These are phyloP conservation scores for Emmelina monodactyla DNA, from an alignment of 2,888 invertebrate genomes.

Conservation along the genomic window DNA sequence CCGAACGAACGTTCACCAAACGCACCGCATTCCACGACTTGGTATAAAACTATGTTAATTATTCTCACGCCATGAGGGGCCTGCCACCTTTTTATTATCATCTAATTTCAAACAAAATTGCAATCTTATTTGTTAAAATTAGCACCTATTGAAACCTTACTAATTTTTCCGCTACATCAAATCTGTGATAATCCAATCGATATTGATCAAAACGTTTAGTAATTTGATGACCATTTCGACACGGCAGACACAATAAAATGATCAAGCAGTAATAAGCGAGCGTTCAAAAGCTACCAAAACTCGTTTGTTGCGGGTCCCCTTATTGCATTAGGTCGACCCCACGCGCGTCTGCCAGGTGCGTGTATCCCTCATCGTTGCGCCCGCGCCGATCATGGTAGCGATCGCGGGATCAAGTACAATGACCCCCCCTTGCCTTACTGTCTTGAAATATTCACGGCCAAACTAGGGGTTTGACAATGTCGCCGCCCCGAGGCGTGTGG, in stretches of 20 bases:
- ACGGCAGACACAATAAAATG: slow-evolving; percentile 1
- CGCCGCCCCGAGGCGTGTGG: not conserved
- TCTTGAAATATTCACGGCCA: slow-evolving; percentile 10
- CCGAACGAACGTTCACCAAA: slow-evolving; percentile 34
- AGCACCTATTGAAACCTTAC: no score
- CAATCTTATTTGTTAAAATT: no score
- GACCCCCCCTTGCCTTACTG: slow-evolving; percentile 17
- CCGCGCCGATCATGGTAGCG: no score
- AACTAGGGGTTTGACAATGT: slow-evolving; percentile 12
- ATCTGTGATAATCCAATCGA: no score
- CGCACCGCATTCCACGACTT: slow-evolving; percentile 5
- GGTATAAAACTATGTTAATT: no score
- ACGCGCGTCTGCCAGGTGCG: slow-evolving; percentile 50
- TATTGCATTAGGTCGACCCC: slow-evolving; percentile 38
- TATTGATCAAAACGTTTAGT: no score
- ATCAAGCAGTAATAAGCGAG: slow-evolving; percentile 9
- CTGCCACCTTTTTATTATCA: no score
- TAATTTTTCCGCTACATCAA: no score
- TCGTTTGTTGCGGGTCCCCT: slow-evolving; percentile 30
- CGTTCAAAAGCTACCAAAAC: slow-evolving; percentile 32
- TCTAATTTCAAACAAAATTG: no score
- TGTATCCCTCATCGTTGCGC: not conserved
- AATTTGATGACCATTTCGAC: no score
- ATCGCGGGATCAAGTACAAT: slow-evolving; percentile 22
- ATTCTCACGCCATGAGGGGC: no score